Conservation (phyloP, 2,113 vertebrate species). For the Scytalopus superciliaris region DNA sequence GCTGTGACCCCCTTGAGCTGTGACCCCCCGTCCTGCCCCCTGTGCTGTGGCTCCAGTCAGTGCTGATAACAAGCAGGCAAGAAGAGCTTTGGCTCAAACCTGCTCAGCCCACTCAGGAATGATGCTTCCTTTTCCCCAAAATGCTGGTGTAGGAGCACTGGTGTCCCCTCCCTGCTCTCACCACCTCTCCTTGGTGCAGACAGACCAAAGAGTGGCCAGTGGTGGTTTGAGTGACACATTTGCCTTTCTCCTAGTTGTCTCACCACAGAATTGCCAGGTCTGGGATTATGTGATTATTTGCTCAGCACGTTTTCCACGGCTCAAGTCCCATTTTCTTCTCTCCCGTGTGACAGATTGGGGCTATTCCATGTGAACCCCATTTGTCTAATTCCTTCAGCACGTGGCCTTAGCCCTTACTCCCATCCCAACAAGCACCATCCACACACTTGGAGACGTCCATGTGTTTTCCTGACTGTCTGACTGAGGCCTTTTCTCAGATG, state of each 20-base stretch:
- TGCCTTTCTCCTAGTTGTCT: neutral
- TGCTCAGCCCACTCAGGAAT: accelerated
- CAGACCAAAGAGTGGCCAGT: neutral
- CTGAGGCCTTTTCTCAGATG: neutral
- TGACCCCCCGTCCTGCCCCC: neutral
- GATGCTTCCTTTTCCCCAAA: neutral
- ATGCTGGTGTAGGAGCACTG: accelerated
- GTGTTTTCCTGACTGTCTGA: neutral
- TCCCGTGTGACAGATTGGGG: neutral
- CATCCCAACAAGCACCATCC: neutral
- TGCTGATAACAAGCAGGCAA: accelerated
- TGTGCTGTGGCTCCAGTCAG: accelerated
- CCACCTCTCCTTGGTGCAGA: accelerated
- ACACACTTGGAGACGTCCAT: neutral
- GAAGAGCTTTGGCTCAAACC: neutral
- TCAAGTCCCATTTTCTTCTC: neutral
- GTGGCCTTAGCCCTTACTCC: neutral
- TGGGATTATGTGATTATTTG: neutral
- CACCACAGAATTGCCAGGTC: accelerated
- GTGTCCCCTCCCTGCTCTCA: neutral
- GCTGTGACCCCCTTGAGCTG: neutral
- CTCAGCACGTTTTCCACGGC: neutral
- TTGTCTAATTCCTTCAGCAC: neutral
- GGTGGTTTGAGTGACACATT: neutral
- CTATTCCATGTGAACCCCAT: neutral